Evolutionary conservation across 2,888 invertebrate genomes (phyloP).

Genomic region (Luperina nickerlii): DNA sequence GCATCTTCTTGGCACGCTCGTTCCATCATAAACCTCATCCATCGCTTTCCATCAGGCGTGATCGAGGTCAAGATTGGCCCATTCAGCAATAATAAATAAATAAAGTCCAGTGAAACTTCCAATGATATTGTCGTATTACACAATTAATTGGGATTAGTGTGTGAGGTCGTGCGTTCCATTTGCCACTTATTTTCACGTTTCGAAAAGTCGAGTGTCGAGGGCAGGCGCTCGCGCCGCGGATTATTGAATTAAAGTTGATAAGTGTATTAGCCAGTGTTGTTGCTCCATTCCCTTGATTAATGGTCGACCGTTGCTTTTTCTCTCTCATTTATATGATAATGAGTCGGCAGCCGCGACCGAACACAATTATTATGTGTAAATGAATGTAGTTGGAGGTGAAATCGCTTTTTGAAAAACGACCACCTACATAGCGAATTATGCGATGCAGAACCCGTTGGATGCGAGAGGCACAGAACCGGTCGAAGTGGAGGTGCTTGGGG

Average conservation of each 20-base stretch:
- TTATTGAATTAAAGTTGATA: conserved; percentile 90
- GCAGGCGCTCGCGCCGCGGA: conserved; percentile 79
- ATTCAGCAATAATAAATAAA: not conserved
- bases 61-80: too few relatives aligned
- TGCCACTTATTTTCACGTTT: conserved; percentile 86
- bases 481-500: too few relatives aligned
- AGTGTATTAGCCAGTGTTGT: conserved; percentile 89
- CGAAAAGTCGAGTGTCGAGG: conserved; percentile 81
- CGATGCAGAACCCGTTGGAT: too few relatives aligned
- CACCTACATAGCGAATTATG: conserved; percentile 65
- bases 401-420: conserved; percentile 77
- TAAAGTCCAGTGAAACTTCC: conserved; percentile 62
- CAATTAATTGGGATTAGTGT: conserved; percentile 87
- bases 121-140: conserved; percentile 70
- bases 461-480: too few relatives aligned
- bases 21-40: too few relatives aligned
- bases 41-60: too few relatives aligned
- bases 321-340: conserved; percentile 90
- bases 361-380: conserved; percentile 88
- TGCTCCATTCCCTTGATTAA: conserved; percentile 89
- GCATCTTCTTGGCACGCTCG: too few relatives aligned
- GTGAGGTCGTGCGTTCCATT: conserved; percentile 84
- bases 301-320: conserved; percentile 87
- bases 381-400: conserved; percentile 81
- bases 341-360: conserved; percentile 83